Conservation (phyloP, 2,797 vertebrate species). For the Ambastaia sidthimunki region DNA sequence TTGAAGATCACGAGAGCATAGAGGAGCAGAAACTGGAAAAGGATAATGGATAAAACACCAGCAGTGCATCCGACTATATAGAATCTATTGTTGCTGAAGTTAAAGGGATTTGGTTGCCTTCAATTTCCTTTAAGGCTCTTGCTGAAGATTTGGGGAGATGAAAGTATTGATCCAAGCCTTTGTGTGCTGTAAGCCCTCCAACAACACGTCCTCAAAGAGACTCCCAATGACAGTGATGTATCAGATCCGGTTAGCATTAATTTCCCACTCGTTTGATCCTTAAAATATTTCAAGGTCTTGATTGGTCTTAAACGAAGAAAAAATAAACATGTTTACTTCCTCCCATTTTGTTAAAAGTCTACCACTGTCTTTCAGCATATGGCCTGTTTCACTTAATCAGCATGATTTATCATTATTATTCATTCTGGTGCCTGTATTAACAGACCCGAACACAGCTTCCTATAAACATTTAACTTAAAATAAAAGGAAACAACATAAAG, state of each 20-base stretch:
- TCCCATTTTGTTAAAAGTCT: not conserved
- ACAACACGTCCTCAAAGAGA: slow-evolving; percentile 42
- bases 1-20: slow-evolving; percentile 41
- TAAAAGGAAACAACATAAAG: no score
- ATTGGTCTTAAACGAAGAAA: slow-evolving; percentile 12
- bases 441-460: not conserved
- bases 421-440: no score
- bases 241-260: slow-evolving; percentile 31
- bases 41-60: slow-evolving; percentile 26
- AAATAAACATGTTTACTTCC: not conserved
- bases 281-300: slow-evolving; percentile 25
- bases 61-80: slow-evolving; percentile 21
- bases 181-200: slow-evolving; percentile 11
- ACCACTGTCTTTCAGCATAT: not conserved
- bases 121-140: slow-evolving; percentile 38
- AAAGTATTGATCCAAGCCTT: slow-evolving; percentile 41
- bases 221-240: slow-evolving; percentile 40
- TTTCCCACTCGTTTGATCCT: slow-evolving; percentile 19
- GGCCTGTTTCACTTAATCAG: not conserved
- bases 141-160: slow-evolving; percentile 32
- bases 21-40: slow-evolving; percentile 14
- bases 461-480: not conserved
- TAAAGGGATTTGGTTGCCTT: slow-evolving; percentile 32
- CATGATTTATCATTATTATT: no score
- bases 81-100: slow-evolving; percentile 18